Evolutionary conservation across 2,797 vertebrate genomes (phyloP).

Genomic region (Capromys pilorides): DNA sequence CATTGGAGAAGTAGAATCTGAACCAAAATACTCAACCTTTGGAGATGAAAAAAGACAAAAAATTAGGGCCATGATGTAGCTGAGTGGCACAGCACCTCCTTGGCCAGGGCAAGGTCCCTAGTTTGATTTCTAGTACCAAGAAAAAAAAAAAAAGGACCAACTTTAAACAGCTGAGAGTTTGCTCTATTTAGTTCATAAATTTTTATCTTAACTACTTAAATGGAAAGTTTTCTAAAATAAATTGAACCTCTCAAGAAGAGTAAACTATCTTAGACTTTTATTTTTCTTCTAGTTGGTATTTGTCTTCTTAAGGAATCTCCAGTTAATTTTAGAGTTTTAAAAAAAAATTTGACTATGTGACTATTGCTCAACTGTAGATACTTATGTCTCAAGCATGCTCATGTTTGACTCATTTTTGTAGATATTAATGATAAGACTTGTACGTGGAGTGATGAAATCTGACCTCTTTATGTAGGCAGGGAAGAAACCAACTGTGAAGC

Average conservation of each 20-base stretch:
- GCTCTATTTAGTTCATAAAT: slow-evolving; percentile 13
- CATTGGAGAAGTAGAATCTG: not conserved
- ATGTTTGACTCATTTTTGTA: not conserved
- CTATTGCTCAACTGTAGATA: slow-evolving; percentile 12
- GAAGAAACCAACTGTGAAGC: not conserved
- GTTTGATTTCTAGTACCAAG: too few species aligned
- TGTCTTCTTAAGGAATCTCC: not conserved
- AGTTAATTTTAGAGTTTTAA: not conserved
- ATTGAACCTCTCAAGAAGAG: not conserved
- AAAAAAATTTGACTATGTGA: not conserved
- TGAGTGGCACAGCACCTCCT: too few species aligned
- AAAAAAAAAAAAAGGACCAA: not conserved
- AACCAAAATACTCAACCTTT: not conserved
- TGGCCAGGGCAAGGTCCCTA: too few species aligned
- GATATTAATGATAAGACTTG: not conserved
- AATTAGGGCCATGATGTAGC: not conserved
- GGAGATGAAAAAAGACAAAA: not conserved
- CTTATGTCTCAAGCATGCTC: not conserved
- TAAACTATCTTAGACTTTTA: not conserved
- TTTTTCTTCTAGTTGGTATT: slow-evolving; percentile 47
- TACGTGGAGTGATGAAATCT: slow-evolving; percentile 1
- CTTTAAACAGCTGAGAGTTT: not conserved
- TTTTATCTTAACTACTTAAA: slow-evolving; percentile 33
- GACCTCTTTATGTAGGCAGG: not conserved
- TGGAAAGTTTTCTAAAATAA: slow-evolving; percentile 30